Base-by-base conservation (phyloP, 2,888 invertebrate genomes). In the Epirrhoe alternata region DNA sequence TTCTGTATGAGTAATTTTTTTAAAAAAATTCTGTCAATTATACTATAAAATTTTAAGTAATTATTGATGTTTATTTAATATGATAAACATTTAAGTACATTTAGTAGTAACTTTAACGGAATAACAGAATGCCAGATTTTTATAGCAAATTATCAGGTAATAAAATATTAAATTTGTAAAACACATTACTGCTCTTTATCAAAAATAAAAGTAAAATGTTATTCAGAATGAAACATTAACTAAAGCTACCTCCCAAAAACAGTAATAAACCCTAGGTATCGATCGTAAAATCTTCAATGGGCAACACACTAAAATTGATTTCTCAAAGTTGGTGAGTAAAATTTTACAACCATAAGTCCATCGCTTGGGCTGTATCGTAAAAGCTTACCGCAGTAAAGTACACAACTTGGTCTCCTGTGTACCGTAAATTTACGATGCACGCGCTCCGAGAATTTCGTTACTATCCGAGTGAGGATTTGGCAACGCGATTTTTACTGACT, bases 341-440 rank as follows among this genome's bases (percentile, higher is more conserved):
- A 70, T 70, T 67, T 68, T 76, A 80, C 74, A 71, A 69, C 69
- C 72, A 63, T 67, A 64, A 74, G 81, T 77, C 78, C 74, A 79
- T 80, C 72, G 72, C 81, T 80, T 78, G 76, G 66, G 73, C 75
- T 74, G 73, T 74, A 75, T 77, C 75, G 80, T 81, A 82, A 84
- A 87, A 87, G 89, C 87, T 88, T 84, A 87, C 89, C 88, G 83
- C 88, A 88, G 85, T 88, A 88, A 88, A 89, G 89, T 89, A 90
- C 89, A 89, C 90, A 90, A 90, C 85, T 90, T 87, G 87, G 85
- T 87, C 89, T 85, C 87, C 80, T 77, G 86, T 85, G 88, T 80
- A 83, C 81, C 83, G 87, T 87, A 88, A 89, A 89, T 91, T 90
- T 90, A 88, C 89, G 89, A 87, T 89, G 89, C 87, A 88, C 86